Percentiles rank a stretch among this genome's conserved stretches.
Evolutionary conservation across 2,113 vertebrate genomes (phyloP).

Genomic region (Colinus virginianus): DNA sequence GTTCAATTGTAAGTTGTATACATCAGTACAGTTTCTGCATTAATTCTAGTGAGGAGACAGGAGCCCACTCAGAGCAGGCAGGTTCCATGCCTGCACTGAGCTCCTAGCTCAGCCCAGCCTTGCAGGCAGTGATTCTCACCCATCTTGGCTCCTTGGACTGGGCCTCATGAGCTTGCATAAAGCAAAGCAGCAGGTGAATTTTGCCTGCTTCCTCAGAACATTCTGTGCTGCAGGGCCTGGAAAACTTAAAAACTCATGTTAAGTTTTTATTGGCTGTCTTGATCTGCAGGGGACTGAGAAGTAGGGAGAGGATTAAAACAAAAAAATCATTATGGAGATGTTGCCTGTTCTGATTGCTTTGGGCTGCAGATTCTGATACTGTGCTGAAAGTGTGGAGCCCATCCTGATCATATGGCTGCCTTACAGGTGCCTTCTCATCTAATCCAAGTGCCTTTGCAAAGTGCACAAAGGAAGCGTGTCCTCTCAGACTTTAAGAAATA

Average conservation of each 20-base stretch:
- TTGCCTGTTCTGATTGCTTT: neutral
- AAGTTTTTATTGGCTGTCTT: neutral
- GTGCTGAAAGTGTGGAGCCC: neutral
- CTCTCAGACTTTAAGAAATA: neutral
- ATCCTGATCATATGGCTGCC: neutral
- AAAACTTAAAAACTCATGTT: neutral
- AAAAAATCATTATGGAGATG: fast-evolving
- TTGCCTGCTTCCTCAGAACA: neutral
- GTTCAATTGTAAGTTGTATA: neutral
- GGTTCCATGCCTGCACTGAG: fast-evolving
- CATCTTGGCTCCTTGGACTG: fast-evolving
- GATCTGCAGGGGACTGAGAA: neutral
- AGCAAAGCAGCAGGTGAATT: neutral
- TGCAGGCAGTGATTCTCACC: neutral
- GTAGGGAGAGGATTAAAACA: too few species aligned
- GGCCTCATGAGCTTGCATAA: fast-evolving
- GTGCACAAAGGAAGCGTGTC: neutral
- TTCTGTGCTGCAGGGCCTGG: neutral
- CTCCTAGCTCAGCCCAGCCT: neutral
- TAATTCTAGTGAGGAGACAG: neutral
- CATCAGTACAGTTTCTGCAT: neutral
- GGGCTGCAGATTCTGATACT: neutral
- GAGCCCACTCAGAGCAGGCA: fast-evolving
- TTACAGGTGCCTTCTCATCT: neutral
- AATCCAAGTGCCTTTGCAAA: neutral